Percentiles rank a stretch among this genome's conserved stretches.
Evolutionary conservation across 2,797 vertebrate species (phyloP).

Genomic region (Pangasius krempfi): DNA sequence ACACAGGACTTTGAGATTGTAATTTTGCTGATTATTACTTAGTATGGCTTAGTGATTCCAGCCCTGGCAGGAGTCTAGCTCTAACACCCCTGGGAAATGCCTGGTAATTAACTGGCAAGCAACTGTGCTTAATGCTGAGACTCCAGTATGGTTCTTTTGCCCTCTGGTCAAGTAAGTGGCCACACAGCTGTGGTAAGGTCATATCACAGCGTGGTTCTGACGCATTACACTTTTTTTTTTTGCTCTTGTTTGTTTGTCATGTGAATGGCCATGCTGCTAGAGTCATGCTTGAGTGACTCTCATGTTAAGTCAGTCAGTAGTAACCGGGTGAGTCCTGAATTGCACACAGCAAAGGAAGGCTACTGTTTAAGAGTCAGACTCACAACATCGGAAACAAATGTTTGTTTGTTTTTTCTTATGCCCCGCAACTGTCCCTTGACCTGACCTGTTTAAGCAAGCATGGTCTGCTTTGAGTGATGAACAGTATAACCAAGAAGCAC

Average conservation of each 20-base stretch:
- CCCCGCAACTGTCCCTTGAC: background rate
- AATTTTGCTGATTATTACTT: background rate
- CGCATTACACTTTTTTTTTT: background rate
- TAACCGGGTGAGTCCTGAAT: background rate
- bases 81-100: background rate
- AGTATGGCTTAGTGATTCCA: background rate
- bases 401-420: background rate
- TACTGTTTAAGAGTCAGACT: background rate
- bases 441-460: background rate
- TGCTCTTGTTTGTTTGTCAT: constrained; percentile 14
- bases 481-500: background rate
- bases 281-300: constrained; percentile 3
- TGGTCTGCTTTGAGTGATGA: background rate
- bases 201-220: background rate
- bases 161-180: background rate
- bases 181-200: constrained; percentile 12
- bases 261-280: background rate
- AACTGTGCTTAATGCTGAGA: background rate
- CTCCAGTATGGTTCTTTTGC: background rate
- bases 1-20: background rate
- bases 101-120: constrained; percentile 15
- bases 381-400: background rate
- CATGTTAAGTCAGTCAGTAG: background rate
- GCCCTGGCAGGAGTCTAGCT: background rate
- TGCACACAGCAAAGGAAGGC: background rate